Percentiles rank a stretch among this genome's conserved stretches.
Evolutionary conservation across 2,888 invertebrate species (phyloP).

Genomic region (Troides aeacus): DNA sequence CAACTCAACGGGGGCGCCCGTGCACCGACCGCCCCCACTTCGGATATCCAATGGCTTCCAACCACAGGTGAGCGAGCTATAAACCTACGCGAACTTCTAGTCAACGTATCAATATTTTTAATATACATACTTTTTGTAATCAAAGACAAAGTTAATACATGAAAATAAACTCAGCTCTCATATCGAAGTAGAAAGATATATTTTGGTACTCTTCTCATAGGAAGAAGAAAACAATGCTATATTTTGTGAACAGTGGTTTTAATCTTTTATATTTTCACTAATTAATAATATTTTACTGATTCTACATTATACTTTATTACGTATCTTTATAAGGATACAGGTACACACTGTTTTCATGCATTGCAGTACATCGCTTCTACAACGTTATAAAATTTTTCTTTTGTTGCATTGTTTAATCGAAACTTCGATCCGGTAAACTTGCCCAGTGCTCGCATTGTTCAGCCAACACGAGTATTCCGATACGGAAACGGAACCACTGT

Average conservation of each 20-base stretch:
- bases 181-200: too few relatives aligned
- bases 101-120: not conserved
- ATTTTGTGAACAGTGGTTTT: too few relatives aligned
- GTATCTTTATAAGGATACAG: not conserved
- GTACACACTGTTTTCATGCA: not conserved
- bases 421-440: not conserved
- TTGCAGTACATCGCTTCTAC: conserved; percentile 8
- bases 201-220: too few relatives aligned
- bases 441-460: not conserved
- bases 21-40: conserved; percentile 67
- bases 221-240: too few relatives aligned
- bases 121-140: not conserved
- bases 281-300: too few relatives aligned
- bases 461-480: not conserved
- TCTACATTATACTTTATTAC: not conserved
- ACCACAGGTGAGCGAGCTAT: conserved; percentile 54
- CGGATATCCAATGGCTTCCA: conserved; percentile 72
- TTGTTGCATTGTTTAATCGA: conserved; percentile 2
- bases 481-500: not conserved
- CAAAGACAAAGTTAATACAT: not conserved
- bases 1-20: conserved; percentile 55
- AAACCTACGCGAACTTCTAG: not conserved
- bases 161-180: not conserved
- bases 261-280: too few relatives aligned
- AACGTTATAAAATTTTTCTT: not conserved